These are phyloP conservation scores for Elephantulus edwardii DNA, from an alignment of 2,113 vertebrate genomes.

Conservation along the genomic window DNA sequence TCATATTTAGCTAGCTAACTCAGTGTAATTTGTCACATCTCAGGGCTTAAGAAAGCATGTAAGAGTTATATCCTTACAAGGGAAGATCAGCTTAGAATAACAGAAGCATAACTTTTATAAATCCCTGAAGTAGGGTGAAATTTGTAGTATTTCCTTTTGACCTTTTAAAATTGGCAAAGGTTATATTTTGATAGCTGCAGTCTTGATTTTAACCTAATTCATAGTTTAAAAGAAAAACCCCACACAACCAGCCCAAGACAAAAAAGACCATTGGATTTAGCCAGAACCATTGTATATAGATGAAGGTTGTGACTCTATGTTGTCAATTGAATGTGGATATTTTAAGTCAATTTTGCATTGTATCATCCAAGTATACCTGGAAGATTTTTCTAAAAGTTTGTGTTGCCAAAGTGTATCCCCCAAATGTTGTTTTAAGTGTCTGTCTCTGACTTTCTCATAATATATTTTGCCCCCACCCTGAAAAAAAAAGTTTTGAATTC, in stretches of 20 bases:
- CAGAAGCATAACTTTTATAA: not conserved
- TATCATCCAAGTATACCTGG: constrained; percentile 61
- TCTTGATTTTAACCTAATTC: constrained; percentile 39
- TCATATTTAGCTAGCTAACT: not conserved
- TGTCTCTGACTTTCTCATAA: constrained; percentile 79
- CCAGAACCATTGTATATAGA: not conserved
- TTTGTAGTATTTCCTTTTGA: not conserved
- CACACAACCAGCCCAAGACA: too few species aligned
- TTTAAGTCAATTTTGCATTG: constrained; percentile 74
- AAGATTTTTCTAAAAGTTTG: constrained; percentile 75
- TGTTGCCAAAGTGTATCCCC: constrained; percentile 79
- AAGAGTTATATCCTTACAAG: constrained; percentile 35
- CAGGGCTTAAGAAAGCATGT: not conserved
- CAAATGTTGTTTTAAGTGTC: constrained; percentile 84
- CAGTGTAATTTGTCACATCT: constrained; percentile 28
- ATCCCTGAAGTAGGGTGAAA: not conserved
- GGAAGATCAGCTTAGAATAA: not conserved
- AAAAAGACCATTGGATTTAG: not conserved
- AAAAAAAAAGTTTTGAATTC: constrained; percentile 64
- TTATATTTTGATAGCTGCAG: constrained; percentile 28
- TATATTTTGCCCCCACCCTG: constrained; percentile 71
- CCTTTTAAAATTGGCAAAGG: constrained; percentile 18
- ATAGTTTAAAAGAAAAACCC: not conserved
- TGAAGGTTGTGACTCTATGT: constrained; percentile 70
- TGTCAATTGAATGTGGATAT: constrained; percentile 80